Percentiles rank a stretch among this genome's conserved stretches.
phyloP scores from a whole-genome alignment of 2,113 vertebrate species.

The Sinocyclocheilus anshuiensis region DNA sequence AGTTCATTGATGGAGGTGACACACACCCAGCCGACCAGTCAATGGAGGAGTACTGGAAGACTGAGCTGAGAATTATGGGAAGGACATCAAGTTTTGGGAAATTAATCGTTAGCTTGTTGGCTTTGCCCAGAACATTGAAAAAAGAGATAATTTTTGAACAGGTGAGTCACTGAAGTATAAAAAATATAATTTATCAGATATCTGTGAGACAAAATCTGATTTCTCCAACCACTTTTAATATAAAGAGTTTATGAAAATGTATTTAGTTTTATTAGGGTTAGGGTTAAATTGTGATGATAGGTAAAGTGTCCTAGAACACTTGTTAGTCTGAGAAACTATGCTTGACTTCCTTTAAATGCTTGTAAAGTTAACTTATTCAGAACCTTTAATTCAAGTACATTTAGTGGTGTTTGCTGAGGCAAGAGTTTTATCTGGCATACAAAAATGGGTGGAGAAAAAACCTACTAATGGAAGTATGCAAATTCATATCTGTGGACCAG shows the following conservation, averaged over 20 bases:
- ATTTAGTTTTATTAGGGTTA: neutral
- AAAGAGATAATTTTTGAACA: conserved; percentile 60
- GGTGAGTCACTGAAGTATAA: conserved; percentile 58
- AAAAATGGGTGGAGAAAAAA: neutral
- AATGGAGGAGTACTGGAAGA: conserved; percentile 57
- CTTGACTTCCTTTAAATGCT: neutral
- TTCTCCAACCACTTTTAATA: neutral
- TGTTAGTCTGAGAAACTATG: neutral
- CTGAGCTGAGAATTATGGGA: conserved; percentile 51
- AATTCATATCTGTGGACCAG: neutral
- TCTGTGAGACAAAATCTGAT: neutral
- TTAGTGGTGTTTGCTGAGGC: neutral
- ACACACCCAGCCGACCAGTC: neutral
- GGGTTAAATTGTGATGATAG: neutral
- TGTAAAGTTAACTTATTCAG: neutral
- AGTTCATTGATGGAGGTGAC: conserved; percentile 34
- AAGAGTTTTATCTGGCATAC: neutral
- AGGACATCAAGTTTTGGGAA: conserved; percentile 51
- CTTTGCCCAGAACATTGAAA: conserved; percentile 64
- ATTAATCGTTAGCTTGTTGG: conserved; percentile 68
- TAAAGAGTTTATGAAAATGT: neutral
- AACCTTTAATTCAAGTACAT: neutral
- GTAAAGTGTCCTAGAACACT: neutral
- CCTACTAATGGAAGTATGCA: neutral
- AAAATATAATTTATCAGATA: neutral